Conservation (phyloP, 2,797 vertebrate genomes). For the Myiotriccus ornatus region DNA sequence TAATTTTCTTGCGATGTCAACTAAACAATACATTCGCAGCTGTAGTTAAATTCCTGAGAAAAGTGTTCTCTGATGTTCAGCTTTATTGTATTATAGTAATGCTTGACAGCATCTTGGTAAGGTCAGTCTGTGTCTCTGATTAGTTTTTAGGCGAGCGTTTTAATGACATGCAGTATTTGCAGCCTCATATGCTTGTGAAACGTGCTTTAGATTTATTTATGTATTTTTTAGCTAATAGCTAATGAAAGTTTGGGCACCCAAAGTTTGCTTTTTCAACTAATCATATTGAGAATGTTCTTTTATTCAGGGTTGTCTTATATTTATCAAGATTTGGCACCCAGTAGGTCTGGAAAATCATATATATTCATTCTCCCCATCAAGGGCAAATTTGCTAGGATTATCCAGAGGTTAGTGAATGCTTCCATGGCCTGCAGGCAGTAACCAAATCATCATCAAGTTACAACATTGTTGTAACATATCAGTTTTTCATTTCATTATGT, state of each 20-base stretch:
- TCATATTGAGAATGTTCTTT: background rate
- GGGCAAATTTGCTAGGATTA: background rate
- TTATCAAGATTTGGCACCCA: background rate
- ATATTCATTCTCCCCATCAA: background rate
- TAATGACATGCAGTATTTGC: background rate
- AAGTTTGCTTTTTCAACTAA: background rate
- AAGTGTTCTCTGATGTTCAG: background rate
- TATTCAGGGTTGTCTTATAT: background rate
- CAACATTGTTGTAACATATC: background rate
- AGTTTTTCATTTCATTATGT: background rate
- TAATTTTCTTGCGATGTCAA: background rate
- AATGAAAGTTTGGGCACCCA: background rate
- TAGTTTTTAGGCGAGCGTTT: background rate
- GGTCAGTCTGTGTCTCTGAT: background rate
- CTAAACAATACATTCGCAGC: background rate
- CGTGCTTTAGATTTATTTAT: background rate
- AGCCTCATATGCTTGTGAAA: background rate
- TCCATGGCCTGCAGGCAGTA: background rate
- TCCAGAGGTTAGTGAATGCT: background rate
- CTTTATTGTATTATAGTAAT: background rate
- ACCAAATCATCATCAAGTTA: background rate
- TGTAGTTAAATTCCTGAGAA: background rate
- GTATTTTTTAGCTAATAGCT: background rate
- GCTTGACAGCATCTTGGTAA: background rate
- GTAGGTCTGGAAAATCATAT: background rate